These are phyloP conservation scores for Alviniconcha marisindica DNA, from an alignment of 1,140 invertebrate species.

Conservation along the genomic window DNA sequence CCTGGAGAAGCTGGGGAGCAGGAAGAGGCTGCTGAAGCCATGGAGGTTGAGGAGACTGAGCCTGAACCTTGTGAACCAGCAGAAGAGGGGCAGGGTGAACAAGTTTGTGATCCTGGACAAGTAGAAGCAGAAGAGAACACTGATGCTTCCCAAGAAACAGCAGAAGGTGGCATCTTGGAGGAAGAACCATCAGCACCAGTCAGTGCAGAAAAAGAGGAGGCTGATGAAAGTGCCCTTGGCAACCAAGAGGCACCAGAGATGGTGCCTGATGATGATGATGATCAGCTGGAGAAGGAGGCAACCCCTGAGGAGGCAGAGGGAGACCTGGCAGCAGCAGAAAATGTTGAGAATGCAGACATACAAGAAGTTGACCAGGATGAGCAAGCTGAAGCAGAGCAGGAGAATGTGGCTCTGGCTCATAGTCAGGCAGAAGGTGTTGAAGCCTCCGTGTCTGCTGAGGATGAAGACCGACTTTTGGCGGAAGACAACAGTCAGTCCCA, in stretches of 20 bases:
- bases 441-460: not conserved
- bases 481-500: not conserved
- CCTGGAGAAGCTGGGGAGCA: not conserved
- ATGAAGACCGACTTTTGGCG: not conserved
- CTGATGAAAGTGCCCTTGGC: slow-evolving; percentile 42
- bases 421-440: slow-evolving; percentile 44
- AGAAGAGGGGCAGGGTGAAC: not conserved
- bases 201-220: slow-evolving; percentile 32
- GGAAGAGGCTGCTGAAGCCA: not conserved
- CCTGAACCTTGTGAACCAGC: not conserved
- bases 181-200: not conserved
- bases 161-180: not conserved
- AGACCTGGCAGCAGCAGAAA: not conserved
- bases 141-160: not conserved
- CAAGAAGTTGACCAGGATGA: slow-evolving; percentile 43
- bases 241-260: slow-evolving; percentile 21
- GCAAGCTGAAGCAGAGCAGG: slow-evolving; percentile 43
- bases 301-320: not conserved
- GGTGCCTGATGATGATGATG: slow-evolving; percentile 23
- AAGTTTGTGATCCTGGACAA: not conserved
- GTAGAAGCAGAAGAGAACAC: not conserved
- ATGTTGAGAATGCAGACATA: not conserved
- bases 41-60: slow-evolving; percentile 3
- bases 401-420: slow-evolving; percentile 49
- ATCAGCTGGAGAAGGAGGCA: not conserved